These are phyloP conservation scores for Montipora capitata DNA, from an alignment of 92 coral and sea anemone genomes.

Conservation along the genomic window DNA sequence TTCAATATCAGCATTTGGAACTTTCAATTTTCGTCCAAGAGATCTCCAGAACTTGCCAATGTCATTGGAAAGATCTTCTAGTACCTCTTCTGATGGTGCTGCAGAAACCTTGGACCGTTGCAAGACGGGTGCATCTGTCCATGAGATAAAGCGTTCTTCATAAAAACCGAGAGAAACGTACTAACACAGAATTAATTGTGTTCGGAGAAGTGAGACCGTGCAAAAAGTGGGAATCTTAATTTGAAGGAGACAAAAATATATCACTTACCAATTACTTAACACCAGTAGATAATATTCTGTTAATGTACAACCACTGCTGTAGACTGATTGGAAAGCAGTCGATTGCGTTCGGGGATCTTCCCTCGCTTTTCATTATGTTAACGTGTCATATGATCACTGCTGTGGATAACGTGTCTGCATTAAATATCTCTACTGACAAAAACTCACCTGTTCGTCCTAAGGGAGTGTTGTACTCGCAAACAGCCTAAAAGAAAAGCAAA, in stretches of 20 bases:
- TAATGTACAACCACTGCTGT: too few species aligned
- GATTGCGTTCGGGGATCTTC: too few species aligned
- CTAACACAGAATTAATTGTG: not conserved
- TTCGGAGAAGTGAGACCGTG: not conserved
- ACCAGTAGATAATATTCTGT: too few species aligned
- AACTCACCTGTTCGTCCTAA: not conserved
- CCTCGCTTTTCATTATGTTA: too few species aligned
- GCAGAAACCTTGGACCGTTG: constrained; percentile 37
- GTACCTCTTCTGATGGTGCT: constrained; percentile 73
- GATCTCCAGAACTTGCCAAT: constrained; percentile 78
- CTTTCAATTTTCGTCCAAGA: constrained; percentile 81
- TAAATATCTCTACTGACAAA: not conserved
- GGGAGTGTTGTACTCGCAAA: not conserved
- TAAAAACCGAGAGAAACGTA: not conserved
- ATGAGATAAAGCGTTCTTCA: not conserved
- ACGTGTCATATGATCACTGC: too few species aligned
- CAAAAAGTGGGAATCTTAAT: not conserved
- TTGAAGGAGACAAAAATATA: too few species aligned
- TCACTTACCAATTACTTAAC: too few species aligned
- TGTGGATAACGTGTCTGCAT: not conserved
- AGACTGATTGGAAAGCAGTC: too few species aligned
- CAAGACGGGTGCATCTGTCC: constrained; percentile 11
- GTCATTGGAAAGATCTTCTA: constrained; percentile 68
- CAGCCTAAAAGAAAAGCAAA: constrained; percentile 9
- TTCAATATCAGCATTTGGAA: constrained; percentile 75